Base-by-base conservation (phyloP, 1,140 invertebrate genomes). In the Hycleus phaleratus region DNA sequence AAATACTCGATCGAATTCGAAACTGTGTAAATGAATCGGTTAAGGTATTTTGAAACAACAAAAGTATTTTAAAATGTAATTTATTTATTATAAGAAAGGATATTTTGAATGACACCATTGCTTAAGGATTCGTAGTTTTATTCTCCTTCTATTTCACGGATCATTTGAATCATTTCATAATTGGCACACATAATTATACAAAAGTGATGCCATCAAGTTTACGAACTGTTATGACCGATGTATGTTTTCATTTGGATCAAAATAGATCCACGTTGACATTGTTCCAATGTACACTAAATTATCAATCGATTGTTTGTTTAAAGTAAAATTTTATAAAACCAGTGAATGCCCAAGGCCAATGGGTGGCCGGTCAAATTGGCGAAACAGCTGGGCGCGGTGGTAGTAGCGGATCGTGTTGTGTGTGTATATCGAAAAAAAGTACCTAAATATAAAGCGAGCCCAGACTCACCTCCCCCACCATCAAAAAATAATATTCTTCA, bases 61-160 rank as follows among this genome's bases (percentile, higher is more conserved):
- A 39, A 40, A 61, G 54, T 61, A 57, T 57, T 57, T 61, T 58
- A 58, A 61, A 52, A 59, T 62, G 60, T 62, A 54, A 62, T 59
- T 61, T 62, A 62, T 62, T 62, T 62, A 62, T 62, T 62, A 40
- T 55, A 58, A 54, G 51, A 58, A 59, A 58, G 51, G 56, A 58
- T 59, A 59, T 54, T 59, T 62, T 62, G 56, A 58, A 53, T 61
- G 59, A 60, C 54, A 59, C 43, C 46, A 53, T 53, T 53, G 51
- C 51, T 53, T 53, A 53, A 26, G 38, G 18, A 46, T 38, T 26
- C 8, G 3, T 12, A 4, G 49, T 52, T 26, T 53, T 32, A 32
- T 4, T 32, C 32, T 32, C 32, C 4, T 32, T 7, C 32, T 32
- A 4, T 7, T 32, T 32, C 7, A 32, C 32, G 32, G 7, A 18